These are phyloP conservation scores for Dipus sagitta DNA, from an alignment of 2,797 vertebrate species.

Conservation along the genomic window DNA sequence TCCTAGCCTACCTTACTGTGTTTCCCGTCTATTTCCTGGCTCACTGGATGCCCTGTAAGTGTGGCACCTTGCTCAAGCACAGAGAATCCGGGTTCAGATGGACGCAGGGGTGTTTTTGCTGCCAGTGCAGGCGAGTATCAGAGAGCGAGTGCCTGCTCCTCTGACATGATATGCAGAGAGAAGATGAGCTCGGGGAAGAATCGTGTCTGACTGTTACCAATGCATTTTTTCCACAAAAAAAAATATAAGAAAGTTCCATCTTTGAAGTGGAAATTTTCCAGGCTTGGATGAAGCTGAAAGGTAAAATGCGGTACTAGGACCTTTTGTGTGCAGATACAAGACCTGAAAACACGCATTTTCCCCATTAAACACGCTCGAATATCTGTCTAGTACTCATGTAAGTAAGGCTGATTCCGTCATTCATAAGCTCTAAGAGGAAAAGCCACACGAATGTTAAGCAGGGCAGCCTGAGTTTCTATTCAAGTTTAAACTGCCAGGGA, in stretches of 20 bases:
- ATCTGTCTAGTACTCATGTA: conserved; percentile 57
- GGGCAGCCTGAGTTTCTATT: conserved; percentile 46
- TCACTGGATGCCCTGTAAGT: background rate
- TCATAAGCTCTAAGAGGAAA: conserved; percentile 53
- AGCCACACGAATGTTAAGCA: conserved; percentile 56
- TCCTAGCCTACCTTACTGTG: background rate
- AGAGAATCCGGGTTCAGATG: conserved; percentile 28
- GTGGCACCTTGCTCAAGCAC: conserved; percentile 10
- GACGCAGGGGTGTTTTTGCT: background rate
- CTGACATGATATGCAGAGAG: background rate
- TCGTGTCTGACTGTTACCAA: conserved; percentile 51
- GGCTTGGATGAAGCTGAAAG: conserved; percentile 67
- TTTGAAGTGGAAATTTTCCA: conserved; percentile 77
- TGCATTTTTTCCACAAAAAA: conserved; percentile 52
- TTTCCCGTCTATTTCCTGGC: conserved; percentile 41
- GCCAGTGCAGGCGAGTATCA: background rate
- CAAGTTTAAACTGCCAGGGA: conserved; percentile 49
- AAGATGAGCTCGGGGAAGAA: background rate
- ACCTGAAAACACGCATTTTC: conserved; percentile 60
- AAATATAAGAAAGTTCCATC: conserved; percentile 32
- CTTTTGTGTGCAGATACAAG: conserved; percentile 69
- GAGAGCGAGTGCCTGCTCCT: background rate
- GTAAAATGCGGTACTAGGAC: conserved; percentile 59
- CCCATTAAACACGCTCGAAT: conserved; percentile 56
- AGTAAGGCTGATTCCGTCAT: conserved; percentile 46